Conservation (phyloP, 2,797 vertebrate species). For the Pseudochirops cupreus region DNA sequence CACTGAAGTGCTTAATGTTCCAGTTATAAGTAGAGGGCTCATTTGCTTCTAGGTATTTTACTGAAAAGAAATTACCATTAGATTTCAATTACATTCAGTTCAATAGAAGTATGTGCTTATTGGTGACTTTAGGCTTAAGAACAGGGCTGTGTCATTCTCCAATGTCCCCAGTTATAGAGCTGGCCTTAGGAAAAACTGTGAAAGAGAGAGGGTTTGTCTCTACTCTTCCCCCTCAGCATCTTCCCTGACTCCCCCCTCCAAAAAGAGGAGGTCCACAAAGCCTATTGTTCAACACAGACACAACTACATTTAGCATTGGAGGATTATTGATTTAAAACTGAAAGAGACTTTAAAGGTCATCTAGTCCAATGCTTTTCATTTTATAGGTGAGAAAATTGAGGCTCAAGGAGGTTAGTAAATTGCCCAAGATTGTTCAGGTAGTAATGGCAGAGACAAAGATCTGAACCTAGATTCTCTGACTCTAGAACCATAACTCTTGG, state of each 20-base stretch:
- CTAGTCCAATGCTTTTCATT: background rate
- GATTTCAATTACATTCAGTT: background rate
- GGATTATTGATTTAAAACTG: background rate
- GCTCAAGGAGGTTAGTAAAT: background rate
- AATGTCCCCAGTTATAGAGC: background rate
- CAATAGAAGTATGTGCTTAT: background rate
- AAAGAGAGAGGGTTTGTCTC: background rate
- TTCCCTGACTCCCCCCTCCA: background rate
- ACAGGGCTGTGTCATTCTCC: background rate
- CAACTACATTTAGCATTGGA: background rate
- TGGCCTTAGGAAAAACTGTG: background rate
- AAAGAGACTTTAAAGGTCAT: background rate
- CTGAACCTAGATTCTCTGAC: background rate
- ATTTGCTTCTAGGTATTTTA: background rate
- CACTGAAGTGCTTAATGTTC: background rate
- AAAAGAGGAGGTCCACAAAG: background rate
- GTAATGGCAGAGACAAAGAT: background rate
- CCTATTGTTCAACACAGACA: background rate
- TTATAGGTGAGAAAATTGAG: background rate
- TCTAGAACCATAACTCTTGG: background rate
- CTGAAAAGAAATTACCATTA: background rate
- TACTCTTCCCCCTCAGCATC: background rate
- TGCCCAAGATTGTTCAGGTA: background rate
- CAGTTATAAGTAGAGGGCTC: background rate
- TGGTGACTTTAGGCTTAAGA: background rate